Evolutionary conservation across 2,113 vertebrate genomes (phyloP).

Genomic region (Proteles cristata): DNA sequence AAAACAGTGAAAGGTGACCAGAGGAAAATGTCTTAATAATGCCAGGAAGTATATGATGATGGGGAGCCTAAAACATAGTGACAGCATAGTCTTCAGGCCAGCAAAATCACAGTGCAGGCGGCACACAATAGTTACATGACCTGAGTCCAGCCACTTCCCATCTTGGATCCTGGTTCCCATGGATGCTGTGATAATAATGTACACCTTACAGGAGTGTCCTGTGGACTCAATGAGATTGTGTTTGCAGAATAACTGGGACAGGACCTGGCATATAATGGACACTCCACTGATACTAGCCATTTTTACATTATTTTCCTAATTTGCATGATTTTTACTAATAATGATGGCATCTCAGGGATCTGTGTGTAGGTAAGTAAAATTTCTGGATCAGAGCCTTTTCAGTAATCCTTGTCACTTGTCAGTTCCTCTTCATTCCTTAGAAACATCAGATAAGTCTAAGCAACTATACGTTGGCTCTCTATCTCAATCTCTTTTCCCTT

Average conservation of each 20-base stretch:
- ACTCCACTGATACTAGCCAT: neutral
- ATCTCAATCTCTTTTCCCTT: neutral
- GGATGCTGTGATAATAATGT: neutral
- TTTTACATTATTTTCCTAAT: neutral
- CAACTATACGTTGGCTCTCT: neutral
- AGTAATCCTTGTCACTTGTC: neutral
- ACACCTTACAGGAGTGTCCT: neutral
- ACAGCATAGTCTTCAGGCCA: neutral
- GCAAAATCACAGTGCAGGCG: neutral
- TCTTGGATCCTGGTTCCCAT: neutral
- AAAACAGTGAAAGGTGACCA: neutral
- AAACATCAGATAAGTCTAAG: neutral
- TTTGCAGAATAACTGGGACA: neutral
- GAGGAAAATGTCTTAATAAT: neutral
- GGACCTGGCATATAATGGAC: neutral
- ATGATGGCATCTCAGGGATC: neutral
- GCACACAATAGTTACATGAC: accelerated
- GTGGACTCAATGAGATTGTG: neutral
- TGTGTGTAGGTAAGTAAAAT: neutral
- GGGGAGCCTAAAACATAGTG: neutral
- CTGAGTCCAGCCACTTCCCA: accelerated
- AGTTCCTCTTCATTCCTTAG: neutral
- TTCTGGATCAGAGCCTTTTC: neutral
- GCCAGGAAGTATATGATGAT: neutral
- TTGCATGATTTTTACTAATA: neutral